Base-by-base conservation (phyloP, 1,140 invertebrate genomes). In the Intoshia linei region DNA sequence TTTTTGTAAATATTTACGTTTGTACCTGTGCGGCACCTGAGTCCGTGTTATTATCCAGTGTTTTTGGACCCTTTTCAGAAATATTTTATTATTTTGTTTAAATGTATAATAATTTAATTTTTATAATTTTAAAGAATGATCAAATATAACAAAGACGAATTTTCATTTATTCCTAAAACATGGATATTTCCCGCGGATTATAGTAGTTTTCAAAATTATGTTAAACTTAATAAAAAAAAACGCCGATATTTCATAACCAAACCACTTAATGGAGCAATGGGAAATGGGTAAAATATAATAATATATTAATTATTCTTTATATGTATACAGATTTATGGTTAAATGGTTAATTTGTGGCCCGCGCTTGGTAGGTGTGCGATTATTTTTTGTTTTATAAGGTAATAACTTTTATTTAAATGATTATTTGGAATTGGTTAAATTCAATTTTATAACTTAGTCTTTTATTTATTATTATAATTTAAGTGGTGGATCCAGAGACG, bases 231-330 rank as follows among this genome's bases (percentile, higher is more conserved):
- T 33, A 50, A 49, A 38, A 44, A 48, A 34, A 53, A 50, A 42
- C 34, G 40, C 15, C 50, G 45, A 39, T 54, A 49, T 30, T 59
- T 48, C 38, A 59, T 59, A 34, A 43, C 50, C 4, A 59, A 59
- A 44, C 56, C 56, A 11, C 44, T 51, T 20, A 57, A 57, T 47
- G 56, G 56, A 34, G 53, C 56, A 19, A 54, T 56, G 45, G 56
- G 56, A 18, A 50, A 57, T 46, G 56, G 56, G 55, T 55, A 46
- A 44, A 43, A 36, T 30, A 18, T 2, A 22, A n/a, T 22, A 34
- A 21, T 29, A 19, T 37, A 27, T 27, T 15, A 18, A 3, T 27
- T 18, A 20, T 27, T 29, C 13, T 14, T 21, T 22, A 18, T 31
- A 14, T 31, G 30, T 31, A 14, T 31, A 14, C 18, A 31, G n/a